Conservation (phyloP, 2,888 invertebrate species). For the Tinea semifulvella region DNA sequence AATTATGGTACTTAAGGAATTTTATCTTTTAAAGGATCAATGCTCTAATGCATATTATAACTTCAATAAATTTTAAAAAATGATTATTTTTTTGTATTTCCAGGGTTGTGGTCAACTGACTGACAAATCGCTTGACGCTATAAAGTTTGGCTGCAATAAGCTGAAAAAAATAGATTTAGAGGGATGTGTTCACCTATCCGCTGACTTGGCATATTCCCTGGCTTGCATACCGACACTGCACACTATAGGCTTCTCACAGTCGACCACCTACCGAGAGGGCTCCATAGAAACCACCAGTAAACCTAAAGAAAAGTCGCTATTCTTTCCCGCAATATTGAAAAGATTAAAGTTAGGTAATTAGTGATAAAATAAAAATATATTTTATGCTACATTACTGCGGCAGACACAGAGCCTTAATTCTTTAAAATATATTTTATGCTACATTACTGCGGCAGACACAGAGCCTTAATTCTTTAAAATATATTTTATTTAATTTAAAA, state of each 20-base stretch:
- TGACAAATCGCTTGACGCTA: slow-evolving; percentile 60
- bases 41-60: slow-evolving; percentile 3
- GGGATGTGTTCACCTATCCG: slow-evolving; percentile 57
- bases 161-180: slow-evolving; percentile 68
- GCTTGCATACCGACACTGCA: slow-evolving; percentile 45
- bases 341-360: slow-evolving; percentile 31
- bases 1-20: too few species aligned
- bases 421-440: too few species aligned
- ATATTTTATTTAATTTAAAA: too few species aligned
- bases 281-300: neutral
- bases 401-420: too few species aligned
- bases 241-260: slow-evolving; percentile 52
- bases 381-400: too few species aligned
- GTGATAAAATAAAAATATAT: too few species aligned
- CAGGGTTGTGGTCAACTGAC: slow-evolving; percentile 71
- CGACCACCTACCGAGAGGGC: neutral
- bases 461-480: too few species aligned
- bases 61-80: neutral
- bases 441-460: too few species aligned
- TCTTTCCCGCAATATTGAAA: slow-evolving; percentile 46
- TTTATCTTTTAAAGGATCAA: too few species aligned
- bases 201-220: slow-evolving; percentile 51
- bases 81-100: slow-evolving; percentile 25
- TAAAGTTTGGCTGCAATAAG: slow-evolving; percentile 54
- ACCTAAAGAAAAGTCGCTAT: slow-evolving; percentile 32